Percentiles rank a stretch among this genome's conserved stretches.
Conservation (phyloP, 2,113 vertebrate genomes). For the Caranx melampygus region DNA sequence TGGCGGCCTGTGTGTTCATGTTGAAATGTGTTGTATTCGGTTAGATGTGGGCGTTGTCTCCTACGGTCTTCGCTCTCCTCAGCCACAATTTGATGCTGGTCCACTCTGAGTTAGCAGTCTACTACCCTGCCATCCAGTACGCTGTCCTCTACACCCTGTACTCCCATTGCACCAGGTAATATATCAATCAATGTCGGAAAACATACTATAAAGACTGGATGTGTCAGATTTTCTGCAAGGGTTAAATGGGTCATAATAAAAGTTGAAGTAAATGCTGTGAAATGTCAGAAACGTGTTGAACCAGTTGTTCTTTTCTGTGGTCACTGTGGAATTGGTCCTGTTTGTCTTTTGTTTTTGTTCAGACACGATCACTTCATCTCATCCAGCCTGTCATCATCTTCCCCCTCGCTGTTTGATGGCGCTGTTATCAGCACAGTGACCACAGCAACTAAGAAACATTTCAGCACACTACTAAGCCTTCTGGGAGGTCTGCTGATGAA, state of each 20-base stretch:
- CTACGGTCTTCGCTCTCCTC: constrained; percentile 95
- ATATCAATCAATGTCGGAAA: neutral
- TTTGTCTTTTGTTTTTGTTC: neutral
- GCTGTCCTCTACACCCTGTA: constrained; percentile 95
- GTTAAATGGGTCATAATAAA: too few species aligned
- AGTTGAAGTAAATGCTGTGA: too few species aligned
- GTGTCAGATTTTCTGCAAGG: too few species aligned
- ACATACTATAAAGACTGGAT: too few species aligned
- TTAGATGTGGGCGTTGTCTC: constrained; percentile 99
- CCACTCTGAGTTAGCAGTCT: constrained; percentile 91
- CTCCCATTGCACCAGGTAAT: constrained; percentile 97
- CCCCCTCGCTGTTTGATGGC: constrained; percentile 96
- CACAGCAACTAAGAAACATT: constrained; percentile 98
- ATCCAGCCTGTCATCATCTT: constrained; percentile 96
- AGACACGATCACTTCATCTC: constrained; percentile 99
- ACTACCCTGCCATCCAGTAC: constrained; percentile 95
- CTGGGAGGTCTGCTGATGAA: constrained; percentile 91
- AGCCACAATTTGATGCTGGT: constrained; percentile 95
- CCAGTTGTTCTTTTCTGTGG: neutral
- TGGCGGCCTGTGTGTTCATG: constrained; percentile 24
- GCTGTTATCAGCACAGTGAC: constrained; percentile 99
- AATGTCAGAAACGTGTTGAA: neutral
- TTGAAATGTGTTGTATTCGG: constrained; percentile 23
- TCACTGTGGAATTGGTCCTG: neutral
- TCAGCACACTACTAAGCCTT: constrained; percentile 93